These are phyloP conservation scores for Neomonachus schauinslandi DNA, from an alignment of 2,113 vertebrate species.

Conservation along the genomic window DNA sequence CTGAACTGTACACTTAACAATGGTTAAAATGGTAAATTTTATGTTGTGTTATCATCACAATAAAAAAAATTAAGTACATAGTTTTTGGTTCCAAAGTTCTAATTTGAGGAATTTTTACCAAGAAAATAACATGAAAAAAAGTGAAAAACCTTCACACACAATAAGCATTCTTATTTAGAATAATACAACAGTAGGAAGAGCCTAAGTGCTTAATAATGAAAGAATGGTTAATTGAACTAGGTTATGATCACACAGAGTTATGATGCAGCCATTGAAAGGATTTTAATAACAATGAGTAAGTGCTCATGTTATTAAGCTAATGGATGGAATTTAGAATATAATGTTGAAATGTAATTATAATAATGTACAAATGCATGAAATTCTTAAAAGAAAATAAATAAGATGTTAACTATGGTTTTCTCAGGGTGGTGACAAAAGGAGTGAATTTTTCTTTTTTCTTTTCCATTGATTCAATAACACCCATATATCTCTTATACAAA, in stretches of 20 bases:
- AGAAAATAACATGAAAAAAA: conserved; percentile 5
- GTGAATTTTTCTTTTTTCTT: neutral
- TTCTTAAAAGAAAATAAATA: neutral
- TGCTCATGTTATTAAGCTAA: neutral
- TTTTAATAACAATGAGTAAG: conserved; percentile 7
- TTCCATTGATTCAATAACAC: neutral
- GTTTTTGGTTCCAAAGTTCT: neutral
- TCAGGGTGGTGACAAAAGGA: neutral
- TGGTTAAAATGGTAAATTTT: neutral
- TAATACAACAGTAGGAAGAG: neutral
- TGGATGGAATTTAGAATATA: neutral
- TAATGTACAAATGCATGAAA: neutral
- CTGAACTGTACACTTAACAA: neutral
- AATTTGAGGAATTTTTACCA: neutral
- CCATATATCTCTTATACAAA: neutral
- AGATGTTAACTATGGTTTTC: neutral
- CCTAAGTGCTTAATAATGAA: neutral
- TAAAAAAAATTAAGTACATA: neutral
- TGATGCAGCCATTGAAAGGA: neutral
- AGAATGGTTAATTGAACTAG: neutral
- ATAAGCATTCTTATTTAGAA: neutral
- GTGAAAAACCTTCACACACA: neutral
- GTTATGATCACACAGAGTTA: neutral
- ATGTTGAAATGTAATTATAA: neutral
- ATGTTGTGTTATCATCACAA: neutral